Conservation (phyloP, 1,140 invertebrate species). For the Cataglyphis hispanica region DNA sequence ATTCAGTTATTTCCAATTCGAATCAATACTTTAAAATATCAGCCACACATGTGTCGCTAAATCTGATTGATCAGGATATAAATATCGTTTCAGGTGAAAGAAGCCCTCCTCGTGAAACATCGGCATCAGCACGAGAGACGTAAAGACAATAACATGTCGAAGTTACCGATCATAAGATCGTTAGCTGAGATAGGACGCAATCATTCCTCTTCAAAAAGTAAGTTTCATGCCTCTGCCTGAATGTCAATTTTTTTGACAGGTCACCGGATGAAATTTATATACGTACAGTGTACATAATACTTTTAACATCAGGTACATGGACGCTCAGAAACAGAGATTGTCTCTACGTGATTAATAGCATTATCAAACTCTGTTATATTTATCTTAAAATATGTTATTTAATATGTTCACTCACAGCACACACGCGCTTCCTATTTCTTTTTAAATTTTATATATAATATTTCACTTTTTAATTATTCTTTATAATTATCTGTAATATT, state of each 20-base stretch:
- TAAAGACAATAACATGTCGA: constrained; percentile 92
- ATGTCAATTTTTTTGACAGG: constrained; percentile 44
- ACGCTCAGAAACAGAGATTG: constrained; percentile 15
- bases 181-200: constrained; percentile 98
- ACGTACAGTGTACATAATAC: constrained; percentile 27
- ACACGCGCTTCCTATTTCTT: neutral
- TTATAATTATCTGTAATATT: neutral
- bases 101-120: constrained; percentile 96
- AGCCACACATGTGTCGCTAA: neutral
- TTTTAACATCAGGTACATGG: neutral
- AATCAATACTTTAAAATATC: constrained; percentile 18
- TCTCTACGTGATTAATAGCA: constrained; percentile 32
- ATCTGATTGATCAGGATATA: constrained; percentile 32
- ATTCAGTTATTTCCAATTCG: constrained; percentile 23
- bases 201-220: constrained; percentile 98
- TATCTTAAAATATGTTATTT: no score
- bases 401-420: neutral
- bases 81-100: constrained; percentile 88
- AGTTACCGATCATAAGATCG: constrained; percentile 97
- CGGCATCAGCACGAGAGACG: constrained; percentile 97
- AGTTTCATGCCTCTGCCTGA: constrained; percentile 85
- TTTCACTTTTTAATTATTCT: neutral
- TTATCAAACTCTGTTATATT: neutral
- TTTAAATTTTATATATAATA: neutral
- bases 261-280: neutral